Conservation (phyloP, 2,888 invertebrate species). For the Amphimallon solstitiale region DNA sequence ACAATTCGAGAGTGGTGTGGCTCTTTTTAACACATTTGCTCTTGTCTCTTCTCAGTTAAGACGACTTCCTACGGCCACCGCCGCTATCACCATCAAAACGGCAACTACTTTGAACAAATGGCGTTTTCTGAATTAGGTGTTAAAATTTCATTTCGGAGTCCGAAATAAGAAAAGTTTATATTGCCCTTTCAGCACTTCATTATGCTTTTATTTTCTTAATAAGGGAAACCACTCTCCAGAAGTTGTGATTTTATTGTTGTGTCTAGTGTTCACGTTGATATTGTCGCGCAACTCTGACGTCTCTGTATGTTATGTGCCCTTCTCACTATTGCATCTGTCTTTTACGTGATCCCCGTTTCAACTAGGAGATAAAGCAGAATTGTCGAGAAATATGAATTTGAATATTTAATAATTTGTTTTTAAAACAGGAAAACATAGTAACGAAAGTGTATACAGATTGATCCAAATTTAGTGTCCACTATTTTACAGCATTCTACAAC, state of each 20-base stretch:
- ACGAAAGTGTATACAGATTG: too few species aligned
- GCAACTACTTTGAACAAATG: conserved; percentile 50
- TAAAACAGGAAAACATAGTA: too few species aligned
- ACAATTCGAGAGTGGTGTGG: conserved; percentile 46
- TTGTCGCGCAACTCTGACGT: background rate
- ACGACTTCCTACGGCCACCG: background rate
- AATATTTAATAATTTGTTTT: too few species aligned
- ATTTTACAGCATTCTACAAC: too few species aligned
- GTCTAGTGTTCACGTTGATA: conserved; percentile 19
- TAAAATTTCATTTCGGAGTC: conserved; percentile 57
- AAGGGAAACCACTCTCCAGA: conserved; percentile 41
- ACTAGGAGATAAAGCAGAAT: too few species aligned
- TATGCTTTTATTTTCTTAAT: conserved; percentile 51
- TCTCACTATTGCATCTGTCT: too few species aligned
- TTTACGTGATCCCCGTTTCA: too few species aligned
- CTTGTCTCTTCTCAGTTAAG: background rate
- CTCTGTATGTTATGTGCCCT: too few species aligned
- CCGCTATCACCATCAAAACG: conserved; percentile 2
- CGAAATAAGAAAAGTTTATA: conserved; percentile 63
- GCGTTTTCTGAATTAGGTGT: conserved; percentile 56
- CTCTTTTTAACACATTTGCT: conserved; percentile 36
- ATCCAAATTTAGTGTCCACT: too few species aligned
- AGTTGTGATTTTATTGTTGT: conserved; percentile 44
- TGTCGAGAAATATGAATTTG: too few species aligned
- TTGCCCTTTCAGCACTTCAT: conserved; percentile 58